These are phyloP conservation scores for Syrphus vitripennis DNA, from an alignment of 2,888 invertebrate genomes.

Conservation along the genomic window DNA sequence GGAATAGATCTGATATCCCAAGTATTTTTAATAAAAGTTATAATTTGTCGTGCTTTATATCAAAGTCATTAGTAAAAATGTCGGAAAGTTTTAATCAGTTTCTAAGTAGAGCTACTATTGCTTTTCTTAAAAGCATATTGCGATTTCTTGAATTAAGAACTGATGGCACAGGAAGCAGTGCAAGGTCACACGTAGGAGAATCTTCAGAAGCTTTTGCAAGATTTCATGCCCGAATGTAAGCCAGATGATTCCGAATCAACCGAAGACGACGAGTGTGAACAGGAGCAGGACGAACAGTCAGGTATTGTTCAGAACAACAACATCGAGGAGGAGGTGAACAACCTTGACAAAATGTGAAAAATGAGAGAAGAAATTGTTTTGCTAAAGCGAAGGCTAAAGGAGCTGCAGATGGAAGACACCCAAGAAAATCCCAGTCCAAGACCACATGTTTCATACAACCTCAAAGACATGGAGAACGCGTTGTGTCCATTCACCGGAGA, in stretches of 20 bases:
- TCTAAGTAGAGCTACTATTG: not conserved
- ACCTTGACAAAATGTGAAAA: not conserved
- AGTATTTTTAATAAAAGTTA: not conserved
- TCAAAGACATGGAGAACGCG: constrained; percentile 49
- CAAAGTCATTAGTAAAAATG: not conserved
- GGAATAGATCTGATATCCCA: not conserved
- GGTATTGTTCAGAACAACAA: not conserved
- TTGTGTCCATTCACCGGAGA: constrained; percentile 20
- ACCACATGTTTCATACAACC: constrained; percentile 17
- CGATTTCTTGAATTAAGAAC: not conserved
- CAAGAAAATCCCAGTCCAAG: not conserved
- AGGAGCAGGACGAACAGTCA: not conserved
- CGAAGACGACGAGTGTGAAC: not conserved
- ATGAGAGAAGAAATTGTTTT: constrained; percentile 8
- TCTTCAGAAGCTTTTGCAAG: constrained; percentile 5
- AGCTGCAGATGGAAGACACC: constrained; percentile 5
- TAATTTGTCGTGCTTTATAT: not conserved
- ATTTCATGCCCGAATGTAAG: not conserved
- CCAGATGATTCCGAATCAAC: not conserved
- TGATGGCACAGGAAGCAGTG: not conserved
- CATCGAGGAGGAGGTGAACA: constrained; percentile 9
- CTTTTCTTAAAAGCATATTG: not conserved
- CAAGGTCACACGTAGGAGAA: not conserved
- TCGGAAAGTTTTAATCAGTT: constrained; percentile 2
- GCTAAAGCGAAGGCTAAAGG: not conserved